These are phyloP conservation scores for Ceratoteleas bidentatus DNA, from an alignment of 1,140 invertebrate species.

Conservation along the genomic window DNA sequence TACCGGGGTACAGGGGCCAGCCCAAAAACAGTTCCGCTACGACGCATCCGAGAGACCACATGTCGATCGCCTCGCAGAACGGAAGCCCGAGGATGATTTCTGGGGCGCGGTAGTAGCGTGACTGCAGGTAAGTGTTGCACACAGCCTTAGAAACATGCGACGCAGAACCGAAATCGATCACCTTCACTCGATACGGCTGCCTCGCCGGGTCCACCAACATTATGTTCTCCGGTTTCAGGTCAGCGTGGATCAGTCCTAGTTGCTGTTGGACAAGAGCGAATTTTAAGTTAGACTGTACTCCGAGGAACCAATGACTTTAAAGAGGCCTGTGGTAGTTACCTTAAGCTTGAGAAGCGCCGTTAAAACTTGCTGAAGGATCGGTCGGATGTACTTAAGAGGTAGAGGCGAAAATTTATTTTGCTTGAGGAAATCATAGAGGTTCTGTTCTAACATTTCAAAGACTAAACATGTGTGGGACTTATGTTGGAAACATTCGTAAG, in stretches of 20 bases:
- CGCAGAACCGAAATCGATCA: slow-evolving; percentile 99
- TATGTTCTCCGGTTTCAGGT: slow-evolving; percentile 99
- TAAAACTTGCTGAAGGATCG: slow-evolving; percentile 98
- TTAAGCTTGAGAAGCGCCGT: slow-evolving; percentile 99
- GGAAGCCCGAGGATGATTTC: slow-evolving; percentile 99
- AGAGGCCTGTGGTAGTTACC: slow-evolving; percentile 74
- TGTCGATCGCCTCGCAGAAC: slow-evolving; percentile 99
- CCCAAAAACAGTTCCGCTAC: slow-evolving; percentile 99
- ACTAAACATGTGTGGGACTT: slow-evolving; percentile 99
- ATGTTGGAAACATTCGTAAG: slow-evolving; percentile 99
- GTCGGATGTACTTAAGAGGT: slow-evolving; percentile 98
- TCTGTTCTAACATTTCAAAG: slow-evolving; percentile 99
- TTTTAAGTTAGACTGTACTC: too few relatives aligned
- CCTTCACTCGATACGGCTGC: slow-evolving; percentile 98
- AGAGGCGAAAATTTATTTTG: slow-evolving; percentile 99
- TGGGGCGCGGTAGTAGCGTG: slow-evolving; percentile 98
- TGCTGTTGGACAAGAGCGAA: slow-evolving; percentile 83
- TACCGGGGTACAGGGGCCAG: slow-evolving; percentile 99
- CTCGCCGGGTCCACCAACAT: slow-evolving; percentile 99
- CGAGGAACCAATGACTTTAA: too few relatives aligned
- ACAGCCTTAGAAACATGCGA: slow-evolving; percentile 99
- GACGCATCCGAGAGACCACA: slow-evolving; percentile 99
- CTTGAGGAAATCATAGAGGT: slow-evolving; percentile 99
- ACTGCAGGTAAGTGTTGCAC: slow-evolving; percentile 99
- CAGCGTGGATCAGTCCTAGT: slow-evolving; percentile 99